phyloP scores from a whole-genome alignment of 1,140 invertebrate genomes.

The Formica exsecta region DNA sequence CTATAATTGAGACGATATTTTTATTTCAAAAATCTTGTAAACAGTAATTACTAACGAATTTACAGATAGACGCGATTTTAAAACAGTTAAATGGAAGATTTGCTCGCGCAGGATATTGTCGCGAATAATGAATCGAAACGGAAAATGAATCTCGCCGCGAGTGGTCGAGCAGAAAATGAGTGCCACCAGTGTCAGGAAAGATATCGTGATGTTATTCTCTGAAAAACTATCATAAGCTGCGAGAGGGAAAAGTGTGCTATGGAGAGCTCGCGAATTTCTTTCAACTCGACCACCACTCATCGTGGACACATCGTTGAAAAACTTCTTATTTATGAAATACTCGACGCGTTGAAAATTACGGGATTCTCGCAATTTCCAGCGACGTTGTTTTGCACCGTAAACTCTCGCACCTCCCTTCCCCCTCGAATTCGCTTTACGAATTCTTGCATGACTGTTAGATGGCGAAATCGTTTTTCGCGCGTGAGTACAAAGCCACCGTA shows the following conservation, averaged over 20 bases:
- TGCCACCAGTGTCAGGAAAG: not conserved
- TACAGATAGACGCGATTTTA: not conserved
- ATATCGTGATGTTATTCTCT: conserved; percentile 49
- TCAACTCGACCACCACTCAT: conserved; percentile 52
- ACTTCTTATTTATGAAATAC: conserved; percentile 74
- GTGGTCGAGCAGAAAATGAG: conserved; percentile 10
- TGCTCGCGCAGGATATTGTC: conserved; percentile 2
- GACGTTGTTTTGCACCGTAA: conserved; percentile 29
- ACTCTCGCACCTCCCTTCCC: too few species aligned
- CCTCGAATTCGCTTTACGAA: conserved; percentile 14
- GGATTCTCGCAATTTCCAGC: conserved; percentile 8
- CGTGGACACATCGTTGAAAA: conserved; percentile 32
- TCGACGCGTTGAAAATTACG: conserved; percentile 48
- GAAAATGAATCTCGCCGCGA: conserved; percentile 75
- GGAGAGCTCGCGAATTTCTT: conserved; percentile 49
- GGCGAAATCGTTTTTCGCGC: conserved; percentile 33
- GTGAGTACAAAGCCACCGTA: not conserved
- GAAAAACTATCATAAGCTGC: conserved; percentile 67
- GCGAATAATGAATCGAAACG: conserved; percentile 73
- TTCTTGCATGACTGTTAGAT: not conserved
- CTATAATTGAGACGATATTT: not conserved
- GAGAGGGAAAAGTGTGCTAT: conserved; percentile 50
- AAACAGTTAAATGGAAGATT: not conserved
- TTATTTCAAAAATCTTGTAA: not conserved
- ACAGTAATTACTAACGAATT: conserved; percentile 8